Base-by-base conservation (phyloP, 37 sponge, comb jelly and placozoan species). In the Theonella swinhoei region DNA sequence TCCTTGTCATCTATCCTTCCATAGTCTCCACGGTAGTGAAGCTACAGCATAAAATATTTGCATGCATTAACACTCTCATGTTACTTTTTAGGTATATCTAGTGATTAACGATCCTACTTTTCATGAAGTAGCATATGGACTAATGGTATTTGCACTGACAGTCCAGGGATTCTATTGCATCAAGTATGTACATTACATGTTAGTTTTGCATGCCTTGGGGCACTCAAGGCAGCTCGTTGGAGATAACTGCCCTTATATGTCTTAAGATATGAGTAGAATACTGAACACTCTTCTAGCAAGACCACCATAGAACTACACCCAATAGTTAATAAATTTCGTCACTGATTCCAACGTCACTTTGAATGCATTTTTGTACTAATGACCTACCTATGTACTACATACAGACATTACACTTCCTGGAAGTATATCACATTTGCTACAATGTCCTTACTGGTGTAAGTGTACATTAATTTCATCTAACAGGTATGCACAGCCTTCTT, bases 61-160 rank as follows among this genome's bases (percentile, higher is more conserved):
- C n/a, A n/a, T n/a, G n/a, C n/a, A n/a, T n/a, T n/a, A n/a, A n/a
- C n/a, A n/a, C n/a, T n/a, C n/a, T n/a, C n/a, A n/a, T n/a, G n/a
- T n/a, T n/a, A n/a, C n/a, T n/a, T n/a, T 24, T 4, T 67, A 85
- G 85, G 77, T 85, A 0, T 85, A 85, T 40, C 66, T 85, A 0
- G 42, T 77, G 31, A 76, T 85, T 69, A 76, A 76, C 34, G 85
- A 85, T 30, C 85, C 85, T 23, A 77, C 77, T 22, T 85, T 85
- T 68, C 77, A 77, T 36, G 85, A 85, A 77, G 85, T 77, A 24
- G 78, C 84, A 31, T 90, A 90, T 74, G 85, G 73, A 0, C 8
- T 90, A n/a, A 80, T 90, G 81, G 90, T 90, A 29, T 26, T 79
- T 22, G 74, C 42, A 25, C 61, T 77, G 24, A 62, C 59, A 29